Conservation (phyloP, 2,797 vertebrate genomes). For the Pangasius krempfi region DNA sequence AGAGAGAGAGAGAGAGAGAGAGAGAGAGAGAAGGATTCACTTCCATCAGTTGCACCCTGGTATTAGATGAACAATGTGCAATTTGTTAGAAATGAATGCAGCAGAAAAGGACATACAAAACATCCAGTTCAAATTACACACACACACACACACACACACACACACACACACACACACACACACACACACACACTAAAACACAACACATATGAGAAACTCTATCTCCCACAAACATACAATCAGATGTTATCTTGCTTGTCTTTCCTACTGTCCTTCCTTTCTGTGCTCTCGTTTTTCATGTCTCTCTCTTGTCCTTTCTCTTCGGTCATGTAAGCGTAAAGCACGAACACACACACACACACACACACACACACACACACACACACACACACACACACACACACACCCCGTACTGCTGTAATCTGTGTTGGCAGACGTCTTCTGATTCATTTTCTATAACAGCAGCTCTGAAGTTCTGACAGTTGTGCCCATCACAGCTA, state of each 20-base stretch:
- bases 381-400: neutral
- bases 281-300: neutral
- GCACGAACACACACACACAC: neutral
- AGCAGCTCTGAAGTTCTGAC: neutral
- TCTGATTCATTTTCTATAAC: neutral
- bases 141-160: conserved; percentile 33
- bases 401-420: neutral
- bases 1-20: neutral
- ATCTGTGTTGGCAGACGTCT: neutral
- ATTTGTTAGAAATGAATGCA: conserved; percentile 83
- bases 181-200: conserved; percentile 5
- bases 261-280: neutral
- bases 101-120: conserved; percentile 69
- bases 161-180: conserved; percentile 23
- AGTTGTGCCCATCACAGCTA: neutral
- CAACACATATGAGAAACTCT: conserved; percentile 9
- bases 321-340: conserved; percentile 7
- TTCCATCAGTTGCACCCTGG: conserved; percentile 8
- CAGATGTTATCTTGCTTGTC: neutral
- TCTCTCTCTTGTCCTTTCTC: neutral
- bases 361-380: conserved; percentile 12
- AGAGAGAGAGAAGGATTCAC: neutral
- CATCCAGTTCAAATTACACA: conserved; percentile 54
- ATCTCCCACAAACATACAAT: conserved; percentile 20
- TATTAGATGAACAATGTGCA: conserved; percentile 75